phyloP scores from a whole-genome alignment of 1,140 invertebrate genomes.

The Saccostrea echinata region DNA sequence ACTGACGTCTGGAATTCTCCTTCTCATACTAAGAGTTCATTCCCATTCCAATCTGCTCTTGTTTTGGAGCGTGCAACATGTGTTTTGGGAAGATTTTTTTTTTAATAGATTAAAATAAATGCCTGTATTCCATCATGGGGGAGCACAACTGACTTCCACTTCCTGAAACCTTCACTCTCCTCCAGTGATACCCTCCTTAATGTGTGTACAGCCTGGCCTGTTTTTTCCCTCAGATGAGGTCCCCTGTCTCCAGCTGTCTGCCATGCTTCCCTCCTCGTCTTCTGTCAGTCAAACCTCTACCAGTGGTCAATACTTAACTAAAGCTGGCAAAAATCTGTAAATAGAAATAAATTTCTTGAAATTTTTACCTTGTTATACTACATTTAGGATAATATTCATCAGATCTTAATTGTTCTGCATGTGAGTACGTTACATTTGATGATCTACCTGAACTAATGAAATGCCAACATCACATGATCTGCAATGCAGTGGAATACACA shows the following conservation, averaged over 20 bases:
- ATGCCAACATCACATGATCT: constrained; percentile 9
- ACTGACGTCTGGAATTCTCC: constrained; percentile 6
- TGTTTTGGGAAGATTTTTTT: constrained; percentile 28
- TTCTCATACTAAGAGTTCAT: constrained; percentile 11
- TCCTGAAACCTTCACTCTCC: constrained; percentile 9
- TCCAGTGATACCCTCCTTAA: not conserved
- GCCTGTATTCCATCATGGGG: constrained; percentile 24
- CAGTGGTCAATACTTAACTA: not conserved
- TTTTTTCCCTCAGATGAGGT: not conserved
- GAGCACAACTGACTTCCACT: constrained; percentile 11
- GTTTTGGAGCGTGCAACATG: constrained; percentile 24
- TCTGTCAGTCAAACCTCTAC: not conserved
- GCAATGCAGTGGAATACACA: not conserved
- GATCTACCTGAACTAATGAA: not conserved
- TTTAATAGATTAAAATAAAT: constrained; percentile 26
- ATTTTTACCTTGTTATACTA: not conserved
- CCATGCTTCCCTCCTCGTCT: not conserved
- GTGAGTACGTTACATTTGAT: not conserved
- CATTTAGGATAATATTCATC: not conserved
- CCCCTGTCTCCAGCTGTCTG: not conserved
- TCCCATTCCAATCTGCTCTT: constrained; percentile 6
- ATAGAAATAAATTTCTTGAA: not conserved
- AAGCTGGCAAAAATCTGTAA: not conserved
- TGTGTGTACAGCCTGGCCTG: not conserved
- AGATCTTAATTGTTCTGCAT: not conserved